phyloP scores from a whole-genome alignment of 1,140 invertebrate species.

The Listronotus oregonensis region DNA sequence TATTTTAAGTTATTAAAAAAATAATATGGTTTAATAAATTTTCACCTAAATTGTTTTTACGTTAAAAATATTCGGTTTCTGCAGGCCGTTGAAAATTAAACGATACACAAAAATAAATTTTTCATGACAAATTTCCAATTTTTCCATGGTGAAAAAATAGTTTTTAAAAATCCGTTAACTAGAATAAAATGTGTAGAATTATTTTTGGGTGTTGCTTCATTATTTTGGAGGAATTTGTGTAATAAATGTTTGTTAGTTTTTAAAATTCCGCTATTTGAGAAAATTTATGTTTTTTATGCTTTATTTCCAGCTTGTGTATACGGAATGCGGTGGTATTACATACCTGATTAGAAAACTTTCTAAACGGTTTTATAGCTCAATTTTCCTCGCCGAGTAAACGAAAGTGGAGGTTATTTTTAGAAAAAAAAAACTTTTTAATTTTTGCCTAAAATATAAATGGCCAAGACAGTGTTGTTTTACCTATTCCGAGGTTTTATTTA shows the following conservation, averaged over 20 bases:
- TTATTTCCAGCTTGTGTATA: slow-evolving; percentile 7
- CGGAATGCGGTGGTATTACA: background rate
- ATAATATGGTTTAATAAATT: too few species aligned
- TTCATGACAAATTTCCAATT: slow-evolving; percentile 2
- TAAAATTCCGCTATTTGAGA: slow-evolving; percentile 14
- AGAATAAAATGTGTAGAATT: slow-evolving; percentile 1
- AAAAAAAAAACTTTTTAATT: background rate
- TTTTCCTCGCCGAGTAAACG: background rate
- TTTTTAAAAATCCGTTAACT: background rate
- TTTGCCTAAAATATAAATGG: background rate
- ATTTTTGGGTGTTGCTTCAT: slow-evolving; percentile 6
- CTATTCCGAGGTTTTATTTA: background rate
- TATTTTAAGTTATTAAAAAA: too few species aligned
- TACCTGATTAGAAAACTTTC: slow-evolving; percentile 1
- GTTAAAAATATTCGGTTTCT: too few species aligned
- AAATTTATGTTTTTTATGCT: slow-evolving; percentile 10
- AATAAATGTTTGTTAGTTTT: slow-evolving; percentile 12
- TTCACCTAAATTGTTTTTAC: too few species aligned
- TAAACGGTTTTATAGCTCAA: background rate
- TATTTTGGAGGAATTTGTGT: slow-evolving; percentile 8
- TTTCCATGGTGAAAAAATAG: slow-evolving; percentile 1
- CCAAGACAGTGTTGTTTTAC: background rate
- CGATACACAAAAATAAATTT: too few species aligned
- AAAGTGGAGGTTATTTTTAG: background rate
- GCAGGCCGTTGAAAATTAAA: too few species aligned